Base-by-base conservation (phyloP, 1,140 invertebrate genomes). In the Drosophila nebulosa region DNA sequence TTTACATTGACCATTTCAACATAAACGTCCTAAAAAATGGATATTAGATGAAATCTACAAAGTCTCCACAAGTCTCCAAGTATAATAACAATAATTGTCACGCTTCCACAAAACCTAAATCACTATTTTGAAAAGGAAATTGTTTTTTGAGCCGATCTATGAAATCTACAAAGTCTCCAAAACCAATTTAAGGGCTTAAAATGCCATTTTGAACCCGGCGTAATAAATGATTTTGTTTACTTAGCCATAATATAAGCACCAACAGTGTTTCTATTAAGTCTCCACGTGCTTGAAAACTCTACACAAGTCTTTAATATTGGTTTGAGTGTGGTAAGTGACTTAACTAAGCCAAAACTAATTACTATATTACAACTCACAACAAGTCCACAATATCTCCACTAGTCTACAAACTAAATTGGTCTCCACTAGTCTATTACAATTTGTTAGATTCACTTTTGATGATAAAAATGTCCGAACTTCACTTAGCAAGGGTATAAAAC, bases 381-480 rank as follows among this genome's bases (percentile, higher is more conserved):
- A 36, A 36, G 1, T 36, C 35, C 14, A 36, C 35, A 36, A 36
- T n/a, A 3, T 36, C 35, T 36, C 35, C 35, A n/a, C 30, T 6
- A 32, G 30, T 32, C 30, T 32, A 32, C 30, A 32, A 32, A 32
- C 30, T 9, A 32, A 32, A n/a, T n/a, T n/a, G n/a, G n/a, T n/a
- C n/a, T n/a, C n/a, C n/a, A n/a, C n/a, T n/a, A 46, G 7, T 21
- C 18, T 46, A 0, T 5, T 10, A 46, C 4, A 4, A 46, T 46
- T 46, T 46, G 16, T 46, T 50, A 30, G 46, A 46, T 62, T 3
- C 30, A n/a, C 10, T 32, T 52, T 76, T 51, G 7, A 21, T 21
- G 39, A 46, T 46, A 46, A 46, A 46, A 46, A 16, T 46, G 16
- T 21, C 39, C 9, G 16, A 10, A 7, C 39, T 18, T 1, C 21